Evolutionary conservation across 1,140 invertebrate genomes (phyloP), one percentile per base, ranked within the genome.

Genomic region (Aphelenchoides avenae): DNA sequence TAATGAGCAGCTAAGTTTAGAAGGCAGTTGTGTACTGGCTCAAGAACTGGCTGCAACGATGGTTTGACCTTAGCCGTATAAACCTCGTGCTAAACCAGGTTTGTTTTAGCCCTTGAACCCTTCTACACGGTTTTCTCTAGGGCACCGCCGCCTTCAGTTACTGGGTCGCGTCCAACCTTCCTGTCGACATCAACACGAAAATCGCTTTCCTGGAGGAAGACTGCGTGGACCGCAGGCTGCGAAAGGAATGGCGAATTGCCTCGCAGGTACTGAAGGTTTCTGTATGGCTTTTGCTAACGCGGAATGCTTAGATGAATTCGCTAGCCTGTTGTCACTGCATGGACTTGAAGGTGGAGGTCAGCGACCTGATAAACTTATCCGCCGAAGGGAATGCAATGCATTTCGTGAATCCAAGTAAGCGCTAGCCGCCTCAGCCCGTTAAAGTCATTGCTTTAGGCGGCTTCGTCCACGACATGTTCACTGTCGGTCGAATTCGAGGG

Each of bases 351-450:
- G 26, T 18, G 11, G 51, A 53, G 9, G 7, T 53, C 1, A 56
- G 57, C 24, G 52, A 53, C 22, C 27, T 53, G 0, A 18, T 53
- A 6, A 53, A 53, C 57, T 26, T 53, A 7, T 55, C 49, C 26
- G 52, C 29, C 20, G 52, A 53, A 26, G 52, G 50, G 13, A 53
- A 55, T 27, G 49, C 47, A 9, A 55, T 52, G 27, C 46, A 53
- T 5, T 53, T 53, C 57, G 52, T 53, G 5, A 53, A 53, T 53
- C 52, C 52, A 30, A 20, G 52, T 52, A 3, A 53, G 49, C 22
- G 22, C 27, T n/a, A 6, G 22, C 5, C 18, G n/a, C 15, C 20
- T 20, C 9, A 29, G 11, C 22, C 11, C 24, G 18, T 34, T n/a
- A n/a, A n/a, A 51, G 5, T 11, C 31, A 2, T 20, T n/a, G 33